These are phyloP conservation scores for Acrobasis suavella DNA, from an alignment of 2,888 invertebrate species.

Conservation along the genomic window DNA sequence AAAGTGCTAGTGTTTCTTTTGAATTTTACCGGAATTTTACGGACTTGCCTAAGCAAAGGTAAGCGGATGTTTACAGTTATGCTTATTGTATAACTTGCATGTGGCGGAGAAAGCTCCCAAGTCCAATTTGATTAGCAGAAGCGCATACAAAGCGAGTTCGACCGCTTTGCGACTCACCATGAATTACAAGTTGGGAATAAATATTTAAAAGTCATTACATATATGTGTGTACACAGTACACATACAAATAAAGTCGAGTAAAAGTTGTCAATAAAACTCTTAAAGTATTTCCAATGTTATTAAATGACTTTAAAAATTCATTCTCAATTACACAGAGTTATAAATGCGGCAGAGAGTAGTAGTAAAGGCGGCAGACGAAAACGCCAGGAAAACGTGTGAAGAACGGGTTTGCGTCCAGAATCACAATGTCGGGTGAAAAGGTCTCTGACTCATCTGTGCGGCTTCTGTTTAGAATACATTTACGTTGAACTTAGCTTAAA, in stretches of 20 bases:
- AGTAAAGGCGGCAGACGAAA: constrained; percentile 45
- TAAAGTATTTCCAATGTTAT: background rate
- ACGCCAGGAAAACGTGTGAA: constrained; percentile 60
- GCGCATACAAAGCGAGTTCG: constrained; percentile 28
- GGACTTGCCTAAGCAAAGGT: constrained; percentile 78
- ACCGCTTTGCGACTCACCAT: constrained; percentile 20
- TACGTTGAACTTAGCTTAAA: constrained; percentile 54
- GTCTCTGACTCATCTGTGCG: constrained; percentile 72
- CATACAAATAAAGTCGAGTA: constrained; percentile 18
- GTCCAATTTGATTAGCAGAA: constrained; percentile 42
- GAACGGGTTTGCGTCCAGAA: constrained; percentile 65
- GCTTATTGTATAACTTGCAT: constrained; percentile 71
- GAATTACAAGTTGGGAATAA: constrained; percentile 23
- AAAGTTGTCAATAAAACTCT: constrained; percentile 11
- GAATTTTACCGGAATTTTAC: constrained; percentile 77
- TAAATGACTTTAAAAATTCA: constrained; percentile 18
- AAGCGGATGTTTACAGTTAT: constrained; percentile 79
- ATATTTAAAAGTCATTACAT: constrained; percentile 20
- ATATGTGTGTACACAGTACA: constrained; percentile 6
- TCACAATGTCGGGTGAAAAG: constrained; percentile 73
- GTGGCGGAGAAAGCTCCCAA: constrained; percentile 59
- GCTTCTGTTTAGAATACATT: constrained; percentile 74
- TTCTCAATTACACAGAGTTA: constrained; percentile 48
- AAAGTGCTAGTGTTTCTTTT: constrained; percentile 76
- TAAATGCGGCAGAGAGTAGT: constrained; percentile 58